These are phyloP conservation scores for Apis cerana DNA, from an alignment of 1,140 invertebrate genomes.

Conservation along the genomic window DNA sequence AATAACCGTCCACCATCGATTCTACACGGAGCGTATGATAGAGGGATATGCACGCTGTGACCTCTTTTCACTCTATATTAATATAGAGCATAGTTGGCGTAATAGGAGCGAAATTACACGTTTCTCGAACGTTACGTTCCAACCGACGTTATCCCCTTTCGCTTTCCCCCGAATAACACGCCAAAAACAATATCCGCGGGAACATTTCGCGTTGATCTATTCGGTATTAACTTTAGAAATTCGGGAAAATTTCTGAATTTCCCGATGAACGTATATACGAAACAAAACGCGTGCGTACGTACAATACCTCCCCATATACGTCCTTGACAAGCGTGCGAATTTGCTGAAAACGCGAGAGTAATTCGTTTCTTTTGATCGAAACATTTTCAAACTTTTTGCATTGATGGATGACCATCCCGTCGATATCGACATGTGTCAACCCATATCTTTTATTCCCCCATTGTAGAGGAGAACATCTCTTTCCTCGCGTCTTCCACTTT, in stretches of 20 bases:
- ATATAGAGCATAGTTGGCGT: slow-evolving; percentile 47
- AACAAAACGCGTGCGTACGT: too few relatives aligned
- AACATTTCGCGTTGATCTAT: not conserved
- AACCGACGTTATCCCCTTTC: slow-evolving; percentile 38
- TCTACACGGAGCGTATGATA: slow-evolving; percentile 29
- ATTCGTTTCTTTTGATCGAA: not conserved
- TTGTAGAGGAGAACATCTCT: not conserved
- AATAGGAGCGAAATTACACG: slow-evolving; percentile 45
- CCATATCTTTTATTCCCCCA: slow-evolving; percentile 8
- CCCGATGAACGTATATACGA: too few relatives aligned
- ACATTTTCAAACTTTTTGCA: not conserved
- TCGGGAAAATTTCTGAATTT: not conserved
- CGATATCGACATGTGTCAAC: slow-evolving; percentile 21
- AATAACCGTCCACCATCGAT: slow-evolving; percentile 61
- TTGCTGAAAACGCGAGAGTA: slow-evolving; percentile 7
- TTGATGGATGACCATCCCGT: slow-evolving; percentile 7
- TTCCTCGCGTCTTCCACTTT: not conserved
- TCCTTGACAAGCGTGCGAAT: not conserved
- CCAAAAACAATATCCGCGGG: not conserved
- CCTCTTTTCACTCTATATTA: slow-evolving; percentile 48
- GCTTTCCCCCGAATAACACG: not conserved
- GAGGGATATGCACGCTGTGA: slow-evolving; percentile 44
- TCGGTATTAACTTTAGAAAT: slow-evolving; percentile 9
- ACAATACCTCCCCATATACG: too few relatives aligned
- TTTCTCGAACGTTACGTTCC: slow-evolving; percentile 46